Percentiles rank a stretch among this genome's conserved stretches.
These are phyloP conservation scores for Crossoptilon crossoptilon DNA, from an alignment of 2,797 vertebrate genomes.

Conservation along the genomic window DNA sequence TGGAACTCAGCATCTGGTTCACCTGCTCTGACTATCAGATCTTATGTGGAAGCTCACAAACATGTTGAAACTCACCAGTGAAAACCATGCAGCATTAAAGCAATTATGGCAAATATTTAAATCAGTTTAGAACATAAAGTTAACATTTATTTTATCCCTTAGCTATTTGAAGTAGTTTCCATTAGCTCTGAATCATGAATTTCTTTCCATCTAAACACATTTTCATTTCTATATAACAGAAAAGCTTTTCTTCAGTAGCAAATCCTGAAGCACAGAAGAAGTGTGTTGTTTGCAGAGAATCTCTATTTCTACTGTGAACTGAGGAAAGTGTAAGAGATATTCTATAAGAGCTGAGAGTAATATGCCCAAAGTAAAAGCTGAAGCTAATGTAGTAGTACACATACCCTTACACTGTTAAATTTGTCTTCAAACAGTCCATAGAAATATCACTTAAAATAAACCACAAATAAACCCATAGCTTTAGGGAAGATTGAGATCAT, in stretches of 20 bases:
- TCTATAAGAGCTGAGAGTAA: neutral
- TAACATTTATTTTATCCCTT: neutral
- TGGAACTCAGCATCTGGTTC: neutral
- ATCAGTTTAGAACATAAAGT: neutral
- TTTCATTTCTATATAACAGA: neutral
- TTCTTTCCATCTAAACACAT: neutral
- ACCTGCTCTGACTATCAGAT: neutral
- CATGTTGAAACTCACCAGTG: neutral
- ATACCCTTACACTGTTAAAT: neutral
- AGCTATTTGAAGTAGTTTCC: neutral
- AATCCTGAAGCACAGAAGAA: neutral
- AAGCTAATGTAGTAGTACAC: neutral
- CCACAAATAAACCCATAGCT: neutral
- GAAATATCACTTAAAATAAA: neutral
- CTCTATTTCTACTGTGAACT: neutral
- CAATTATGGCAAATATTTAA: neutral
- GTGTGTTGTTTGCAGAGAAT: neutral
- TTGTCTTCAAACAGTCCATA: neutral
- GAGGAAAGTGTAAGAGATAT: neutral
- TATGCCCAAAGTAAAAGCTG: neutral
- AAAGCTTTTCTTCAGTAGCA: neutral
- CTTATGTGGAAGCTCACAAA: neutral
- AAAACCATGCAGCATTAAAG: neutral
- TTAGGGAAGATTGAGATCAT: neutral
- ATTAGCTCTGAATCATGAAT: neutral